Conservation (phyloP, 2,113 vertebrate genomes). For the Proterorhinus semilunaris region DNA sequence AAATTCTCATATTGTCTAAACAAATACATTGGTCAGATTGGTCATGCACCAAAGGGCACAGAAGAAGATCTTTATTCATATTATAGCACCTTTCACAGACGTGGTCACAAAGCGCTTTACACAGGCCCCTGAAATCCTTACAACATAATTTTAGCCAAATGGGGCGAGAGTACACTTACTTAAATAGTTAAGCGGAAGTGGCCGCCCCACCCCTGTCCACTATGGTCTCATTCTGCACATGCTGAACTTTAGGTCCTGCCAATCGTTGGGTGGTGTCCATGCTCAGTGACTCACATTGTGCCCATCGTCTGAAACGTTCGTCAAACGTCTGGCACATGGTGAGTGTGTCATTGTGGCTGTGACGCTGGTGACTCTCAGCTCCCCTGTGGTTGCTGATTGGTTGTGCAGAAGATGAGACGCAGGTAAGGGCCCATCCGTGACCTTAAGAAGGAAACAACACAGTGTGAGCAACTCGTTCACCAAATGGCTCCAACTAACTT, state of each 20-base stretch:
- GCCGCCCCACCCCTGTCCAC: constrained; percentile 64
- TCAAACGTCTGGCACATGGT: constrained; percentile 77
- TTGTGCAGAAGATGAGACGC: constrained; percentile 55
- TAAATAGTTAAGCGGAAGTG: constrained; percentile 43
- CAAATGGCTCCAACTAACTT: constrained; percentile 58
- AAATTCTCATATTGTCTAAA: too few relatives aligned
- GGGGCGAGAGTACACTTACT: too few relatives aligned
- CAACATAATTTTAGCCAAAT: too few relatives aligned
- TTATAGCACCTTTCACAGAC: too few relatives aligned
- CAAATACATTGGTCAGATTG: too few relatives aligned
- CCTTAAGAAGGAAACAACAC: constrained; percentile 43
- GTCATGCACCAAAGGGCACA: too few relatives aligned
- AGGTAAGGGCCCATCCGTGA: constrained; percentile 66
- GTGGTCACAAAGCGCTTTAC: too few relatives aligned
- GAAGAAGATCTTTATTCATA: too few relatives aligned
- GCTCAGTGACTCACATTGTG: constrained; percentile 73
- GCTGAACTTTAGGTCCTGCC: constrained; percentile 72
- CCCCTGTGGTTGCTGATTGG: constrained; percentile 60
- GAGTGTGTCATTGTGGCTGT: constrained; percentile 74
- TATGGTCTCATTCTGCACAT: constrained; percentile 66
- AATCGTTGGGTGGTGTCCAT: constrained; percentile 68
- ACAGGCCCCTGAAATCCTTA: too few relatives aligned
- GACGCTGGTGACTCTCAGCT: constrained; percentile 71
- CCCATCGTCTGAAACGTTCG: constrained; percentile 71
- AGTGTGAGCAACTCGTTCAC: constrained; percentile 58